Evolutionary conservation across 2,113 vertebrate species (phyloP).

Genomic region (Dasyornis broadbenti): DNA sequence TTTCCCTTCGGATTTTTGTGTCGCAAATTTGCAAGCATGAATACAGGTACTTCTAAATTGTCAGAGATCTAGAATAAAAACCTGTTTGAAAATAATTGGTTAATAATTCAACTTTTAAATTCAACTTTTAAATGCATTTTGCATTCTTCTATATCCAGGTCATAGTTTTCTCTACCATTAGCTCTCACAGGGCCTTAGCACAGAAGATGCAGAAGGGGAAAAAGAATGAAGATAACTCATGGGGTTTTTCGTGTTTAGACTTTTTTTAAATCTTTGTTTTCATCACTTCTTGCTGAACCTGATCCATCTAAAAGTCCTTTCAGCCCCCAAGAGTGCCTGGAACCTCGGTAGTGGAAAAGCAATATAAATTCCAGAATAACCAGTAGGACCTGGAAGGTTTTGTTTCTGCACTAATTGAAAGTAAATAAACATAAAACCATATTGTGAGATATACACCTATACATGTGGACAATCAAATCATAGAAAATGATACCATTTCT

Average conservation of each 20-base stretch:
- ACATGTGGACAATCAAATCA: conserved; percentile 66
- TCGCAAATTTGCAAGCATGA: neutral
- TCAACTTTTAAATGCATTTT: neutral
- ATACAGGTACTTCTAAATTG: neutral
- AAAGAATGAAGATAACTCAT: neutral
- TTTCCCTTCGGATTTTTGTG: neutral
- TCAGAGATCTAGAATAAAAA: neutral
- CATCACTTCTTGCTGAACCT: neutral
- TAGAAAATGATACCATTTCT: conserved; percentile 31
- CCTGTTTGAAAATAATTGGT: neutral
- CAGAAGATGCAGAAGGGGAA: neutral
- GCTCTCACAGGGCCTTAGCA: neutral
- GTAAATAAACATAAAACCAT: neutral
- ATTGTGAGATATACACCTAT: conserved; percentile 27
- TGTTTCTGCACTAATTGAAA: conserved; percentile 61
- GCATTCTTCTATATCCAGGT: neutral
- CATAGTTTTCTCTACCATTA: neutral
- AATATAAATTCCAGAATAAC: conserved; percentile 71
- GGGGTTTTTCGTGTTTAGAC: neutral
- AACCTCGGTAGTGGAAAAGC: conserved; percentile 68
- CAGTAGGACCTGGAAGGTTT: conserved; percentile 59
- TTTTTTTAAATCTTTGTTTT: neutral
- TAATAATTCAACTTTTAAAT: neutral
- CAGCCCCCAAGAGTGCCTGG: conserved; percentile 69
- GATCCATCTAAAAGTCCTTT: conserved; percentile 26